Evolutionary conservation across 2,113 vertebrate species (phyloP).

Genomic region (Choloepus hoffmanni): DNA sequence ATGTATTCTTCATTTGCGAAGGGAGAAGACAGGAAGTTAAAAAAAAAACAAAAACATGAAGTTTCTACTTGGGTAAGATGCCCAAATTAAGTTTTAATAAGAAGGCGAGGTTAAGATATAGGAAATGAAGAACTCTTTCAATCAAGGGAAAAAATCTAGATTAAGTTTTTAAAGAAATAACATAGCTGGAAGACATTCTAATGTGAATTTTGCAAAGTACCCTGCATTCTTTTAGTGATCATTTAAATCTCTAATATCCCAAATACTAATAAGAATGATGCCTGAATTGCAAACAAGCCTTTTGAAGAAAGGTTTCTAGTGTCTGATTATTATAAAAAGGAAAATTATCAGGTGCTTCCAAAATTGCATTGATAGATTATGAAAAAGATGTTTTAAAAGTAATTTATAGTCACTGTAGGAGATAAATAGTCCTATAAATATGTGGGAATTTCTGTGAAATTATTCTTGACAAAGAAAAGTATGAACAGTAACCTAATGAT

Average conservation of each 20-base stretch:
- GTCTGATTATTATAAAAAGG: background rate
- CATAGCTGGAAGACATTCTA: background rate
- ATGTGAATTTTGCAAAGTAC: background rate
- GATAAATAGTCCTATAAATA: background rate
- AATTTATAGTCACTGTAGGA: constrained; percentile 13
- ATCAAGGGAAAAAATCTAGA: background rate
- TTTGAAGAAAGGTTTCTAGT: background rate
- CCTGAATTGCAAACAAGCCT: background rate
- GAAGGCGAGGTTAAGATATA: background rate
- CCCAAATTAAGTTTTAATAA: constrained; percentile 6
- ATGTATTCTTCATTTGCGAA: background rate
- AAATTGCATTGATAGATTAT: background rate
- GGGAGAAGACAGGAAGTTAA: background rate
- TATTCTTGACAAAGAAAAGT: constrained; percentile 46
- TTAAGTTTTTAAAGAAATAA: background rate
- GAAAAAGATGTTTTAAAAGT: constrained; percentile 41
- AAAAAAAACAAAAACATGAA: background rate
- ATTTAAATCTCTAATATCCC: background rate
- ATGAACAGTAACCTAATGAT: constrained; percentile 42
- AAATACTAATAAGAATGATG: background rate
- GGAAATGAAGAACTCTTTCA: background rate
- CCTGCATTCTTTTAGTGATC: background rate
- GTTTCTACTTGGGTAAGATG: background rate
- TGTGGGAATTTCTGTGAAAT: background rate
- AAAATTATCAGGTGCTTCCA: constrained; percentile 15